These are phyloP conservation scores for Dolichomitus sp. DNA, from an alignment of 2,888 invertebrate genomes.

Conservation along the genomic window DNA sequence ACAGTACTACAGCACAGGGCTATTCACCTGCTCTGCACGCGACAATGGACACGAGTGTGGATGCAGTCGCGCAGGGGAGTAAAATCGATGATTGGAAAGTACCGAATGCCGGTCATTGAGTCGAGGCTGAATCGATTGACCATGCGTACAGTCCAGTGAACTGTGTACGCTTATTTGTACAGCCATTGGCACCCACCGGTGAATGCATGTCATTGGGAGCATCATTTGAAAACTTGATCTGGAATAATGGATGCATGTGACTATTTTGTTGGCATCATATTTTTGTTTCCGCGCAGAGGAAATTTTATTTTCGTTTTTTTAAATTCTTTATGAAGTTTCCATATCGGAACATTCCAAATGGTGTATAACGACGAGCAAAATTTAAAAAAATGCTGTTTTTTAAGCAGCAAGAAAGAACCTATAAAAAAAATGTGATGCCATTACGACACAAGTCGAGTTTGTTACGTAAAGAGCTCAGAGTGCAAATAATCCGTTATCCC, in stretches of 20 bases:
- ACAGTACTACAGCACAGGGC: neutral
- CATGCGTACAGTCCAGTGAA: conserved; percentile 10
- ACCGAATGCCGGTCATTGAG: conserved; percentile 49
- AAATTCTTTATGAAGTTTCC: no score
- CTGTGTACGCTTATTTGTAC: neutral
- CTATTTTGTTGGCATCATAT: neutral
- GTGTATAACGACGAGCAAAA: no score
- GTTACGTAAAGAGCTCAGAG: neutral
- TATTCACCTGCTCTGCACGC: conserved; percentile 18
- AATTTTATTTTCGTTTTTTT: no score
- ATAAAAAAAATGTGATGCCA: no score
- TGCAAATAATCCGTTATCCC: neutral
- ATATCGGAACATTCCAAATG: no score
- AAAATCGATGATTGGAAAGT: conserved; percentile 63
- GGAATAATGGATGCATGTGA: neutral
- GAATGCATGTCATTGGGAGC: neutral
- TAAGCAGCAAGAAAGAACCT: no score
- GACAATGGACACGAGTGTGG: conserved; percentile 35
- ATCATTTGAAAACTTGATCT: neutral
- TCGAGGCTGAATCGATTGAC: conserved; percentile 40
- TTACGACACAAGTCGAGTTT: neutral
- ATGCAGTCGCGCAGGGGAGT: conserved; percentile 12
- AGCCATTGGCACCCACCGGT: neutral
- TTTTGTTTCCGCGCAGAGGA: neutral
- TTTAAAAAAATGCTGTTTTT: no score